These are phyloP conservation scores for Bacillus rossius DNA, from an alignment of 1,140 invertebrate genomes.

Conservation along the genomic window DNA sequence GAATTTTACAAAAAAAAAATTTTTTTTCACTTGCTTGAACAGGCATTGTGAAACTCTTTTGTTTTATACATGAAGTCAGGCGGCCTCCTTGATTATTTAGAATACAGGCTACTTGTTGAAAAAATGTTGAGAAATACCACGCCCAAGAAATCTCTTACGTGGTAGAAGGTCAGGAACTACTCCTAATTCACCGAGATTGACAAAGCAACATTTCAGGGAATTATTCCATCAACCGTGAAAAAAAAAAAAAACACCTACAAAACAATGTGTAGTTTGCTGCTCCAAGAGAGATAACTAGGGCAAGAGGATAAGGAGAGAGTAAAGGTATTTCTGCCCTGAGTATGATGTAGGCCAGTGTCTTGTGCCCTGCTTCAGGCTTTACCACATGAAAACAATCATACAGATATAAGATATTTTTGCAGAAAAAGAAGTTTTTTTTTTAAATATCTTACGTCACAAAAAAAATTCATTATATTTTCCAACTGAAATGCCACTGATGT, in stretches of 20 bases:
- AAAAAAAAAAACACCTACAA: not conserved
- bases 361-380: slow-evolving; percentile 4
- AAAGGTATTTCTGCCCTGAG: not conserved
- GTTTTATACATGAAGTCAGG: too few relatives aligned
- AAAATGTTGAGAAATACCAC: slow-evolving; percentile 14
- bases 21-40: not conserved
- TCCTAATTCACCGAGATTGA: not conserved
- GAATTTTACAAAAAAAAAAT: slow-evolving; percentile 4
- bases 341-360: slow-evolving; percentile 10
- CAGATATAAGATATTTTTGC: too few relatives aligned
- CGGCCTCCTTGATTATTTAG: slow-evolving; percentile 1
- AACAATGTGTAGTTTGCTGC: not conserved
- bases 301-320: slow-evolving; percentile 1
- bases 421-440: too few relatives aligned
- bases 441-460: too few relatives aligned
- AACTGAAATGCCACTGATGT: too few relatives aligned
- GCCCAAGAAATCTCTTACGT: not conserved
- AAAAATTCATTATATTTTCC: too few relatives aligned
- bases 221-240: not conserved
- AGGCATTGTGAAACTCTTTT: too few relatives aligned
- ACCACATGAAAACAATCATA: not conserved
- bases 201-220: too few relatives aligned
- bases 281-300: not conserved
- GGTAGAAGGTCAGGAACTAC: not conserved
- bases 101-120: not conserved